These are phyloP conservation scores for Micropoecilia bifurca DNA, from an alignment of 2,797 vertebrate species.

Conservation along the genomic window DNA sequence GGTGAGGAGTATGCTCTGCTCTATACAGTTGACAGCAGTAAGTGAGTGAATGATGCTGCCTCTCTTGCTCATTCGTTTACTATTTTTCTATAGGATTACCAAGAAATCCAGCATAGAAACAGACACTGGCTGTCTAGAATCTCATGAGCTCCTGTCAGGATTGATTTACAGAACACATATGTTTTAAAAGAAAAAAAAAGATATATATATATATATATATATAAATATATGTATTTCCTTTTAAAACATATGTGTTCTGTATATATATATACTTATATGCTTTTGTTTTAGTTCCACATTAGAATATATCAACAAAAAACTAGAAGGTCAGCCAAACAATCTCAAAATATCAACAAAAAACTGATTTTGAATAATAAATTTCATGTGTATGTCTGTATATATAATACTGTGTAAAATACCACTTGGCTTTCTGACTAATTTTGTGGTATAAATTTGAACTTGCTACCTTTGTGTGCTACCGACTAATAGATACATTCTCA, in stretches of 20 bases:
- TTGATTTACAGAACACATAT: neutral
- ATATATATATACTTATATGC: too few relatives aligned
- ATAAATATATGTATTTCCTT: too few relatives aligned
- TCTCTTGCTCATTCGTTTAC: constrained; percentile 21
- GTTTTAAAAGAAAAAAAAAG: too few relatives aligned
- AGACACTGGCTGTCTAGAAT: neutral
- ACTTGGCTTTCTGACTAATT: neutral
- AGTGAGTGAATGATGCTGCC: constrained; percentile 31
- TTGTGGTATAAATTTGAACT: neutral
- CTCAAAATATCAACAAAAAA: neutral
- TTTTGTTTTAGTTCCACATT: neutral
- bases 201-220: too few relatives aligned
- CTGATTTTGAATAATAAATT: neutral
- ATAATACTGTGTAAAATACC: neutral
- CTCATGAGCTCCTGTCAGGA: neutral
- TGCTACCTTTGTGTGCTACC: neutral
- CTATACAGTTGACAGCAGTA: constrained; percentile 44
- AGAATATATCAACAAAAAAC: neutral
- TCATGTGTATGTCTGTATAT: neutral
- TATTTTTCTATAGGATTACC: constrained; percentile 10
- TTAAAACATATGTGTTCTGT: too few relatives aligned
- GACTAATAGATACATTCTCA: neutral
- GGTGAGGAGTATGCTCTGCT: constrained; percentile 55
- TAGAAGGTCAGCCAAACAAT: neutral
- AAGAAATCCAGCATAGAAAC: constrained; percentile 2